Evolutionary conservation across 2,888 invertebrate species (phyloP).

Genomic region (Eilema depressum): DNA sequence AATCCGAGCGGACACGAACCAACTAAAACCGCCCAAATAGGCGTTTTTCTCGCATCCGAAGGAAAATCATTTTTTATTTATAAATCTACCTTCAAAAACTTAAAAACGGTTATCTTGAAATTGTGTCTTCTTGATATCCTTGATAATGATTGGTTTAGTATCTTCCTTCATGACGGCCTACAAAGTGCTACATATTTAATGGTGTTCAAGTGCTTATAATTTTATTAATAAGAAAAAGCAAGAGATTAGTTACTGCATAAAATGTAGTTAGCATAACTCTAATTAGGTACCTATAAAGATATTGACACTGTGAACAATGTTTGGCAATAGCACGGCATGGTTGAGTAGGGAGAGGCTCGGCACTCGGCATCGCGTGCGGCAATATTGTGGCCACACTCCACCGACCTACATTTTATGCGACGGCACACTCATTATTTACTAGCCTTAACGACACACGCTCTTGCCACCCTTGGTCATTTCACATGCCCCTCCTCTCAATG

Average conservation of each 20-base stretch:
- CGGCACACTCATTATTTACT: constrained; percentile 77
- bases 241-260: not conserved
- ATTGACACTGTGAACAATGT: constrained; percentile 61
- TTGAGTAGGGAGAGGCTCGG: constrained; percentile 64
- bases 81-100: not conserved
- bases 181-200: not conserved
- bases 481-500: constrained; percentile 55
- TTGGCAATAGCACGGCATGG: constrained; percentile 48
- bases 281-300: constrained; percentile 61
- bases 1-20: too few relatives aligned
- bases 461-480: constrained; percentile 52
- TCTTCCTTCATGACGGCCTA: not conserved
- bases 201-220: not conserved
- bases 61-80: not conserved
- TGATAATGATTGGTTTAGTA: not conserved
- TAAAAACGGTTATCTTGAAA: not conserved
- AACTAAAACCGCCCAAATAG: too few relatives aligned
- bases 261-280: constrained; percentile 43
- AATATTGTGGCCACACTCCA: constrained; percentile 74
- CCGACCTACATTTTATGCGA: constrained; percentile 86
- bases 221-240: not conserved
- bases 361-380: constrained; percentile 74
- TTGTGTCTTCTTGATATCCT: not conserved
- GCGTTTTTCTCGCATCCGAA: too few relatives aligned
- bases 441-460: constrained; percentile 71